Conservation (phyloP, 2,888 invertebrate species). For the Drymonia ruficornis region DNA sequence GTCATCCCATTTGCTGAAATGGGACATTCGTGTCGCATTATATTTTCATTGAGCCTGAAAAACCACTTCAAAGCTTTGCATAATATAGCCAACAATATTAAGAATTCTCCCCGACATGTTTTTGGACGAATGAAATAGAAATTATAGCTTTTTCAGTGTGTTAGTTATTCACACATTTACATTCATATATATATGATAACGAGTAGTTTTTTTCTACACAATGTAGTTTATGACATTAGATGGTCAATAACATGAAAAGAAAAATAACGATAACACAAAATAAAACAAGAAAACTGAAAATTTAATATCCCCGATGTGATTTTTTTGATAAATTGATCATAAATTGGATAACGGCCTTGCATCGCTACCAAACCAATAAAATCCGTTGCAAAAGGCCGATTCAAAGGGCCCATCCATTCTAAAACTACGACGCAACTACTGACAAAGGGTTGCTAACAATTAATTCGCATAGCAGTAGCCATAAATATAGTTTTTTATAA, state of each 20-base stretch:
- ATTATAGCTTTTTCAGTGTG: neutral
- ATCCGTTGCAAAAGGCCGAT: no score
- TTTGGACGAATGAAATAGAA: slow-evolving; percentile 16
- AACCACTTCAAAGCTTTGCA: slow-evolving; percentile 9
- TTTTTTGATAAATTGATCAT: no score
- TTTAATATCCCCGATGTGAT: no score
- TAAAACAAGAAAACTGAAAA: no score
- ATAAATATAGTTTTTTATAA: neutral
- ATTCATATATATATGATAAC: no score
- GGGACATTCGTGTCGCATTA: slow-evolving; percentile 34
- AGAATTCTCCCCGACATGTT: neutral
- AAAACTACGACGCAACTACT: neutral
- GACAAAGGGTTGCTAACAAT: neutral
- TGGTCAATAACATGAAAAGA: no score
- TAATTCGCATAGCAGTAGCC: neutral
- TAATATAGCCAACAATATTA: slow-evolving; percentile 3
- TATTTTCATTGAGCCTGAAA: slow-evolving; percentile 22
- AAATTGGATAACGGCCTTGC: no score
- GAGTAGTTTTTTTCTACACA: no score
- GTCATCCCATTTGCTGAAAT: slow-evolving; percentile 20
- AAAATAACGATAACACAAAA: no score
- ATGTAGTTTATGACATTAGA: no score
- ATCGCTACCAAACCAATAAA: no score
- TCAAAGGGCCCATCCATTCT: neutral
- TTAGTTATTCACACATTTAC: no score